Conservation (phyloP, 2,888 invertebrate species). For the Sminthurinus aureus region DNA sequence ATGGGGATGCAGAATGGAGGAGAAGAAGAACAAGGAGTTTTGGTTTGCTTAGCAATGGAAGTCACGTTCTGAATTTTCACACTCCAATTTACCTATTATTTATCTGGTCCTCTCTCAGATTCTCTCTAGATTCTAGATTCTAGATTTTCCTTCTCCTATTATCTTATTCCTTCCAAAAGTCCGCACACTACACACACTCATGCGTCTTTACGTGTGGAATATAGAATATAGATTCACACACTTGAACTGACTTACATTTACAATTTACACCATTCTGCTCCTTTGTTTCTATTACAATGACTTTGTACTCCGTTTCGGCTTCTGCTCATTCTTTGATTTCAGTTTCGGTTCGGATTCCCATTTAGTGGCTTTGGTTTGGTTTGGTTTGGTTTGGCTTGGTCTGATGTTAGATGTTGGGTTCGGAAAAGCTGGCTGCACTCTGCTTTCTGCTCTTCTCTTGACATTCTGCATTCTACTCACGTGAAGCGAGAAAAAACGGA, state of each 20-base stretch:
- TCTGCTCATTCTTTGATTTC: constrained; percentile 16
- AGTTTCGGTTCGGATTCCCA: constrained; percentile 13
- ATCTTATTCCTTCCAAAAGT: constrained; percentile 33
- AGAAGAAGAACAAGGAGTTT: neutral
- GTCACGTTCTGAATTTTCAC: constrained; percentile 59
- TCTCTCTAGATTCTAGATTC: too few species aligned
- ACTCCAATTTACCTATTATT: constrained; percentile 59
- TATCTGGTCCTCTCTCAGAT: constrained; percentile 52
- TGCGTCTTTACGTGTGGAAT: neutral
- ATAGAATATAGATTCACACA: neutral
- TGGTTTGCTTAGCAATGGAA: constrained; percentile 42
- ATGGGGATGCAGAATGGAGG: too few species aligned
- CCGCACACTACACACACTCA: constrained; percentile 24
- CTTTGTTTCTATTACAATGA: too few species aligned
- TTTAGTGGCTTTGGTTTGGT: constrained; percentile 7
- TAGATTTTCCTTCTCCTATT: constrained; percentile 48
- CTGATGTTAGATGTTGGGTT: constrained; percentile 1
- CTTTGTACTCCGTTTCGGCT: neutral
- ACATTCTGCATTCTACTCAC: neutral
- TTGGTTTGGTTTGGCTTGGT: too few species aligned
- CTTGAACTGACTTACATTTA: constrained; percentile 21
- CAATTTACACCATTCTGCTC: too few species aligned
- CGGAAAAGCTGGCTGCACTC: neutral
- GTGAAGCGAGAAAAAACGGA: neutral
- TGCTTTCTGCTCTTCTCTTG: neutral